phyloP scores from a whole-genome alignment of 2,113 vertebrate genomes.

The Albula goreensis region DNA sequence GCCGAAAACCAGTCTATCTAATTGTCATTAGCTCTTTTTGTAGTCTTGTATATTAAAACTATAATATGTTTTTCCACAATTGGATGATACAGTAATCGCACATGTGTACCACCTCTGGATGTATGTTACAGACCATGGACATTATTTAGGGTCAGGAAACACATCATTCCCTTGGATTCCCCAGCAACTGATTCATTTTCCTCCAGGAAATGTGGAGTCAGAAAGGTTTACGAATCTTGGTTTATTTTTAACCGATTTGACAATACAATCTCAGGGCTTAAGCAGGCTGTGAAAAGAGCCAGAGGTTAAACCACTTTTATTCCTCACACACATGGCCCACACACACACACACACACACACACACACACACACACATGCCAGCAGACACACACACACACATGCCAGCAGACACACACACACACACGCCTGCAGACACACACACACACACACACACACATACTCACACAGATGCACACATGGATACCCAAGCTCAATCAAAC shows the following conservation, averaged over 20 bases:
- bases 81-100: too few relatives aligned
- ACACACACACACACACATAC: neutral
- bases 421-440: neutral
- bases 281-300: conserved; percentile 19
- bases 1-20: neutral
- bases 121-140: conserved; percentile 18
- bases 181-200: conserved; percentile 11
- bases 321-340: neutral
- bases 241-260: conserved; percentile 17
- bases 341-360: conserved; percentile 9
- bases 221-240: conserved; percentile 2
- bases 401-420: neutral
- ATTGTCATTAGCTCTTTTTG: neutral
- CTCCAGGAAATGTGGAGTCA: conserved; percentile 24
- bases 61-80: too few relatives aligned
- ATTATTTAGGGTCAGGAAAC: conserved; percentile 16
- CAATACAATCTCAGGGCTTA: conserved; percentile 21
- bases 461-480: neutral
- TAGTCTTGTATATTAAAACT: neutral
- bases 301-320: conserved; percentile 21
- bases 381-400: neutral
- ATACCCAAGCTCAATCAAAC: too few relatives aligned
- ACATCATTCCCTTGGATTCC: conserved; percentile 18
- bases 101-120: neutral
- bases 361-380: neutral